A percentile compares a stretch with the other conserved stretches of the same genome.
Evolutionary conservation across 1,140 invertebrate genomes (phyloP).

Genomic region (Saccostrea echinata): DNA sequence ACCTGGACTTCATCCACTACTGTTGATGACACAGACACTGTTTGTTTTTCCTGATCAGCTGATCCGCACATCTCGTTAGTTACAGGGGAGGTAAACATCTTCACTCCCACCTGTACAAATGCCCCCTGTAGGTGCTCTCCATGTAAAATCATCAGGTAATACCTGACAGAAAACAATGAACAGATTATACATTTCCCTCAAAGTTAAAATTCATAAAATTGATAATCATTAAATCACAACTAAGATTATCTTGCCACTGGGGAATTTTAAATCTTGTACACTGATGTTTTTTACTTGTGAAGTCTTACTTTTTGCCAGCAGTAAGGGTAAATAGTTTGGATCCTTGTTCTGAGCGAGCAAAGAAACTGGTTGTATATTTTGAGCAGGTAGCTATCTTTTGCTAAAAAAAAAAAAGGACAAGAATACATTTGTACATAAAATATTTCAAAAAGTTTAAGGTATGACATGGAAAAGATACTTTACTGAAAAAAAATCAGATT

Average conservation of each 20-base stretch:
- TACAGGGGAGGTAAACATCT: not conserved
- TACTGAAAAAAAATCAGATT: not conserved
- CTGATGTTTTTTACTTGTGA: not conserved
- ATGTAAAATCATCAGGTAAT: slow-evolving; percentile 40
- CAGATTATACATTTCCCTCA: not conserved
- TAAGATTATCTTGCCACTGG: not conserved
- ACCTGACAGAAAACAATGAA: slow-evolving; percentile 2
- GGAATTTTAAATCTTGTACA: not conserved
- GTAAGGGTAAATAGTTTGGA: not conserved
- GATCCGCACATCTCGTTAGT: slow-evolving; percentile 33
- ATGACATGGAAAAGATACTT: not conserved
- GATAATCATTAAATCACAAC: not conserved
- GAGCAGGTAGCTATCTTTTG: slow-evolving; percentile 29
- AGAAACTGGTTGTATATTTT: not conserved
- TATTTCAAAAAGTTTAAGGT: not conserved
- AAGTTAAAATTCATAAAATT: not conserved
- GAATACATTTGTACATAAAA: not conserved
- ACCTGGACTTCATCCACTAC: slow-evolving; percentile 41
- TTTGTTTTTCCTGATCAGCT: slow-evolving; percentile 33
- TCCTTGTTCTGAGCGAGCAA: not conserved
- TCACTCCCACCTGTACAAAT: slow-evolving; percentile 21
- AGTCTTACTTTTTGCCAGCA: slow-evolving; percentile 25
- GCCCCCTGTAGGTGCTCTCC: not conserved
- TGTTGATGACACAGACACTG: not conserved
- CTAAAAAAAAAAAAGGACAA: not conserved